Percentiles rank a stretch among this genome's conserved stretches.
Evolutionary conservation across 2,797 vertebrate species (phyloP).

Genomic region (Coreius guichenoti): DNA sequence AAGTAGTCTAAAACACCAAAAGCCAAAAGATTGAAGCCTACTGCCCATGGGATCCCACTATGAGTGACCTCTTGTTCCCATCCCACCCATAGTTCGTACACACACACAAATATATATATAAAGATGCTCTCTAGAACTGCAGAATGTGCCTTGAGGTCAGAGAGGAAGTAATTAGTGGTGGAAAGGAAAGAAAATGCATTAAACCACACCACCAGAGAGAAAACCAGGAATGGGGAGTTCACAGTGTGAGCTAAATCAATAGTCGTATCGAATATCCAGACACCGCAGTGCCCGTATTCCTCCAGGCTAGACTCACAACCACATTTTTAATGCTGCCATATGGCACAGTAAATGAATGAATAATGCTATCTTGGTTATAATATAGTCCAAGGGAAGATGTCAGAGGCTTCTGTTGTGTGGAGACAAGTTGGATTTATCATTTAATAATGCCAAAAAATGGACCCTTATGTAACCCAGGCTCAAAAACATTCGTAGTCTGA

Average conservation of each 20-base stretch:
- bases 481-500: too few species aligned
- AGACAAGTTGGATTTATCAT: background rate
- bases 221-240: conserved; percentile 26
- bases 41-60: conserved; percentile 2
- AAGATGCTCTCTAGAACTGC: background rate
- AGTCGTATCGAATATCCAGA: conserved; percentile 8
- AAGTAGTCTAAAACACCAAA: too few species aligned
- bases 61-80: conserved; percentile 18
- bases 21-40: conserved; percentile 2
- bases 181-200: conserved; percentile 21
- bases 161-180: conserved; percentile 46
- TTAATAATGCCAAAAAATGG: background rate
- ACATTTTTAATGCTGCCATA: conserved; percentile 24
- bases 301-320: conserved; percentile 29
- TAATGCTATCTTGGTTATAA: background rate
- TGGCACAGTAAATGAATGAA: background rate
- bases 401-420: background rate
- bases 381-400: background rate
- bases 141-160: conserved; percentile 34
- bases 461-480: background rate
- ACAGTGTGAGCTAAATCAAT: conserved; percentile 46
- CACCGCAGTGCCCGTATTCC: background rate
- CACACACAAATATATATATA: conserved; percentile 5
- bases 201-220: conserved; percentile 23
- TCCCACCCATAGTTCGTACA: background rate